phyloP scores from a whole-genome alignment of 2,113 vertebrate species.

The Oreochromis spilurus region DNA sequence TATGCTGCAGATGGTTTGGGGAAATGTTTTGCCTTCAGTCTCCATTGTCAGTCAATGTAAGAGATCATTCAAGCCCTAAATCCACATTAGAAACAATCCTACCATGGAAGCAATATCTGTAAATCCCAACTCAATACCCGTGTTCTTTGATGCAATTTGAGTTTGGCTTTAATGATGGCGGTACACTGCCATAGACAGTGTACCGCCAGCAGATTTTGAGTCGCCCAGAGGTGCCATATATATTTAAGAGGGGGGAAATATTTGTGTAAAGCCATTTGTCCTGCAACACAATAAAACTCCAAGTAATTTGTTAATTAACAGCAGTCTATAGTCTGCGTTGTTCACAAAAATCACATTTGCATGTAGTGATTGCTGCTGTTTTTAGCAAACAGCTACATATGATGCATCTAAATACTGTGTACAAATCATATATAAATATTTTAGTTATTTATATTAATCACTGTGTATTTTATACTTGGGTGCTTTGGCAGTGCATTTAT shows the following conservation, averaged over 20 bases:
- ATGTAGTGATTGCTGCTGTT: not conserved
- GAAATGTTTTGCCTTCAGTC: not conserved
- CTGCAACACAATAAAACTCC: not conserved
- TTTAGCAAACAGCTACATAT: not conserved
- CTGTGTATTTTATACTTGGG: rapidly evolving
- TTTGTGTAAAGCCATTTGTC: not conserved
- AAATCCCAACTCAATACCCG: not conserved
- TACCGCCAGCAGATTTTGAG: not conserved
- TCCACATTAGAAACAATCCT: not conserved
- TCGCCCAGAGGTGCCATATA: not conserved
- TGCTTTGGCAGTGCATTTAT: not conserved
- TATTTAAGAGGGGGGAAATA: not conserved
- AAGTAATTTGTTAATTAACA: not conserved
- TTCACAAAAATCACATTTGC: not conserved
- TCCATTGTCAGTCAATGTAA: not conserved
- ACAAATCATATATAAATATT: not conserved
- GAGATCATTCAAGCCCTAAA: not conserved
- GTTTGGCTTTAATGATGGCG: not conserved
- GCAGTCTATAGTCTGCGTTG: not conserved
- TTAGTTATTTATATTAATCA: not conserved
- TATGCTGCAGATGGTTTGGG: not conserved
- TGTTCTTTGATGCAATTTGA: not conserved
- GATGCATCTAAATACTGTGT: not conserved
- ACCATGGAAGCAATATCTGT: not conserved
- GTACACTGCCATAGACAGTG: not conserved